A percentile compares a stretch with the other conserved stretches of the same genome.
These are phyloP conservation scores for Chrysomela aeneicollis DNA, from an alignment of 2,888 invertebrate genomes.

Conservation along the genomic window DNA sequence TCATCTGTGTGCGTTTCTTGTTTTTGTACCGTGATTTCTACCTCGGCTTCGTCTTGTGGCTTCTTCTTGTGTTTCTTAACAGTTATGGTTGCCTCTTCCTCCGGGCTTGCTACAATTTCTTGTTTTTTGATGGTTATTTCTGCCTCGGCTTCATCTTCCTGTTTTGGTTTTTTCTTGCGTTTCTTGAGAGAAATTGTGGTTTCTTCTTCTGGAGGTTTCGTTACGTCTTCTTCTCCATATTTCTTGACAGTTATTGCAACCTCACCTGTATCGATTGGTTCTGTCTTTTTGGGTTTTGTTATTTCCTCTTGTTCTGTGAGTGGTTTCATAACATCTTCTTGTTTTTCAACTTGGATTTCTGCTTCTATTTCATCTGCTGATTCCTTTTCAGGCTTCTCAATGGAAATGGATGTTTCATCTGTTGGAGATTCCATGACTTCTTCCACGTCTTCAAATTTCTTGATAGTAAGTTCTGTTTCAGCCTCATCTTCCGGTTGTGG, in stretches of 20 bases:
- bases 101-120: constrained; percentile 45
- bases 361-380: constrained; percentile 43
- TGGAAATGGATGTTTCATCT: constrained; percentile 26
- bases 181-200: background rate
- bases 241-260: constrained; percentile 30
- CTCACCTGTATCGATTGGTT: constrained; percentile 57
- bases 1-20: constrained; percentile 39
- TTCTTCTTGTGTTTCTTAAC: constrained; percentile 50
- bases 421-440: constrained; percentile 48
- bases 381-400: constrained; percentile 33
- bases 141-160: constrained; percentile 40
- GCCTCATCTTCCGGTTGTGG: constrained; percentile 50
- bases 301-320: constrained; percentile 56
- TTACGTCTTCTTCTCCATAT: constrained; percentile 43
- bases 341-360: constrained; percentile 45
- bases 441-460: constrained; percentile 69
- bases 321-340: constrained; percentile 51
- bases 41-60: constrained; percentile 51
- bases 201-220: background rate
- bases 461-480: constrained; percentile 62
- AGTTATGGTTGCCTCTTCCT: constrained; percentile 39
- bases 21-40: constrained; percentile 23
- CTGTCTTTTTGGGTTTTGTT: constrained; percentile 37
- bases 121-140: constrained; percentile 49
- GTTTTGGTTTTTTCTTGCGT: constrained; percentile 36